These are phyloP conservation scores for Papilio dardanus DNA, from an alignment of 1,140 invertebrate genomes.

Conservation along the genomic window DNA sequence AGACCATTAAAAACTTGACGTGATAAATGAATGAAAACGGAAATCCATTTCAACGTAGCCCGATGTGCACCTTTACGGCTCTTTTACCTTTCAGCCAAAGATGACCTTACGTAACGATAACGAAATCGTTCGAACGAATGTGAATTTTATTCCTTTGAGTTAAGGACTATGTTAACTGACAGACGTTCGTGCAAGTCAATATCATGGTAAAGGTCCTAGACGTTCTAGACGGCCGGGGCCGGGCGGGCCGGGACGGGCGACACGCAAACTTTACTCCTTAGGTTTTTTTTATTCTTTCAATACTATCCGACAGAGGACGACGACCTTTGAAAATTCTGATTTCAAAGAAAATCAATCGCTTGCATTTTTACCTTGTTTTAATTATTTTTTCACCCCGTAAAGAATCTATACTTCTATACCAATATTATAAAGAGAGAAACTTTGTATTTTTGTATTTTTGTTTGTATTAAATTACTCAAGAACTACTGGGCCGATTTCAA, in stretches of 20 bases:
- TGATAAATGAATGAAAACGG: conserved; percentile 29
- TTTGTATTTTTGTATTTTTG: too few relatives aligned
- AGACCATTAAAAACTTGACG: conserved; percentile 1
- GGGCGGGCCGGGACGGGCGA: conserved; percentile 45
- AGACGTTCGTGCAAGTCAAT: conserved; percentile 43
- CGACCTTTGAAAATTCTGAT: conserved; percentile 49
- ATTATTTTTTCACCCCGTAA: too few relatives aligned
- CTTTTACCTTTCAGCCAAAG: conserved; percentile 24
- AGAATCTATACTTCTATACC: too few relatives aligned
- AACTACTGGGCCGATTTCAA: too few relatives aligned
- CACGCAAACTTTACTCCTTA: conserved; percentile 55
- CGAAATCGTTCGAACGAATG: not conserved
- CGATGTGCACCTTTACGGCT: conserved; percentile 27
- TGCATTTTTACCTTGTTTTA: not conserved
- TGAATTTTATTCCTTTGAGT: not conserved
- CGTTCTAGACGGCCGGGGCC: conserved; percentile 42
- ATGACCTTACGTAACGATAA: conserved; percentile 23
- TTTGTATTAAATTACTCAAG: too few relatives aligned
- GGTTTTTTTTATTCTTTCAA: conserved; percentile 51
- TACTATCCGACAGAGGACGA: conserved; percentile 50
- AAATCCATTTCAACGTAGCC: conserved; percentile 28
- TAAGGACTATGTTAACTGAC: conserved; percentile 12
- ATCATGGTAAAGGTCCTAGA: conserved; percentile 47
- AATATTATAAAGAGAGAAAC: too few relatives aligned
- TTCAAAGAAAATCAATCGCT: not conserved